phyloP scores from a whole-genome alignment of 2,888 invertebrate species.

The Ceraclea dissimilis region DNA sequence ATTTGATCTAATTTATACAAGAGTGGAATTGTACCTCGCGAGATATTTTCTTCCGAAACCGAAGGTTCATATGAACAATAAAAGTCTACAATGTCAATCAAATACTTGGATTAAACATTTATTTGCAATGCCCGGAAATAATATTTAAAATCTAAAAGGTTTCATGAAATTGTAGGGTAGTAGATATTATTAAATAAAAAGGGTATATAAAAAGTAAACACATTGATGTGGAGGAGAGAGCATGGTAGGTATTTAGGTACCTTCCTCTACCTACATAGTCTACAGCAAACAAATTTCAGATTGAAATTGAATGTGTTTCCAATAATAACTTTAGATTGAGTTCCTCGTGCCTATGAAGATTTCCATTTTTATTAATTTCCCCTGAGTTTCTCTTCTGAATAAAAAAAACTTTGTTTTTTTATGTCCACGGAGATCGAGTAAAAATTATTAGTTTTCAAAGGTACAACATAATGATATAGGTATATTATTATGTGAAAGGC shows the following conservation, averaged over 20 bases:
- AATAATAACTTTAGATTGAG: conserved; percentile 9
- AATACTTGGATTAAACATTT: no score
- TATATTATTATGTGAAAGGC: no score
- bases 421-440: background rate
- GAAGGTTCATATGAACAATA: no score
- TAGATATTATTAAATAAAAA: background rate
- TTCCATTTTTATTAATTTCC: conserved; percentile 20
- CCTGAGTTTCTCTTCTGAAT: conserved; percentile 10
- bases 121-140: no score
- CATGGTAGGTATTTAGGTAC: background rate
- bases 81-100: no score
- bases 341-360: conserved; percentile 6
- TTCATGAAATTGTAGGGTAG: no score
- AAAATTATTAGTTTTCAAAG: conserved; percentile 6
- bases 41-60: no score
- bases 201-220: background rate
- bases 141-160: no score
- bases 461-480: background rate
- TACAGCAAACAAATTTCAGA: conserved; percentile 2
- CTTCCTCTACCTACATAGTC: background rate
- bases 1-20: no score
- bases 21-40: no score
- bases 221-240: background rate
- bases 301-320: conserved; percentile 9
- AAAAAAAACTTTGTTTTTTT: conserved; percentile 2